Base-by-base conservation (phyloP, 23 tunicate species). In the Styela plicata region DNA sequence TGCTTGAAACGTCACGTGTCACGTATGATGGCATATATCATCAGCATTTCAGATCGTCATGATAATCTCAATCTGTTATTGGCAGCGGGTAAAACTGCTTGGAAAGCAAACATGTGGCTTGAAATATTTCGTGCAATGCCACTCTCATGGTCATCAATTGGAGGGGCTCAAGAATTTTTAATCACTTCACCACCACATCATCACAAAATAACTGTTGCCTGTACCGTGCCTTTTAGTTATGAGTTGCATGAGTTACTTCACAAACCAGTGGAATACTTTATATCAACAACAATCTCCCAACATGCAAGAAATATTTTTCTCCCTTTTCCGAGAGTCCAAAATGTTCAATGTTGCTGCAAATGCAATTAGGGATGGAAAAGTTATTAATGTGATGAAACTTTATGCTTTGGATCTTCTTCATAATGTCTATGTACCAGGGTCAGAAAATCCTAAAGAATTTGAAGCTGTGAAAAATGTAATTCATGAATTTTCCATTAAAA, bases 41-140 rank as follows among this genome's bases (percentile, higher is more conserved):
- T 80, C 19, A 64, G 85, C 26, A 57, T 65, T 30, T 74, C 78
- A 2, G 94, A 89, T 74, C 53, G 61, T 29, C 85, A 84, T 66
- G 63, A 73, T 33, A 89, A 89, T 64, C 83, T 89, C 2, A 75
- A 89, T 65, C 23, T 89, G 5, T 21, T 89, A 36, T 44, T 44
- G 13, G 23, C n/a, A 44, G 62, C 66, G 22, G 36, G 30, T 2
- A 22, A 82, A 17, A 53, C 23, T 63, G n/a, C 32, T 16, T 33
- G 70, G 62, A 24, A 57, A 31, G 30, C 69, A 3, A 78, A 85
- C 2, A 31, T 86, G 63, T 86, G 90, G 90, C 78, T 86, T 7
- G 31, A 63, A 34, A 61, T 80, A 28, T 80, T 86, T 52, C 32
- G 69, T 29, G 63, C 52, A 36, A 10, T 24, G 33, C 17, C 17